Percentiles rank a stretch among this genome's conserved stretches.
Conservation (phyloP, 2,888 invertebrate species). For the Orthonychiurus folsomi region DNA sequence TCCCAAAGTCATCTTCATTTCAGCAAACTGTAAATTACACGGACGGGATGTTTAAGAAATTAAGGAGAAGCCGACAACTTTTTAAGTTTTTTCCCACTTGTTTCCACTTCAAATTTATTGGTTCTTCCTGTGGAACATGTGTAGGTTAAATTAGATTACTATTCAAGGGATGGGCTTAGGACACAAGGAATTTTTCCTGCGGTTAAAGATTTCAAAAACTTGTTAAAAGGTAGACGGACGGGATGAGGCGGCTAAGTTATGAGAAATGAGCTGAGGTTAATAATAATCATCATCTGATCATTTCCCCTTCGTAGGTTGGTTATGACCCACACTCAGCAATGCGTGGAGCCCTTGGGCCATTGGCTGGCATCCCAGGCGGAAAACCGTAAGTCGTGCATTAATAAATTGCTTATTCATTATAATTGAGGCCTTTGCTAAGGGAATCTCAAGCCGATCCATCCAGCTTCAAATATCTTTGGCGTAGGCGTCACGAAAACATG, state of each 20-base stretch:
- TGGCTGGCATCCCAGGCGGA: slow-evolving; percentile 48
- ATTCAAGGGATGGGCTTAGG: not conserved
- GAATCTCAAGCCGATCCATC: not conserved
- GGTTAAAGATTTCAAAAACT: not conserved
- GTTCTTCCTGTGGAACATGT: not conserved
- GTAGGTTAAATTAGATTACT: not conserved
- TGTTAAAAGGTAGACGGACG: not conserved
- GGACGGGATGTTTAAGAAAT: not conserved
- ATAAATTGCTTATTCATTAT: slow-evolving; percentile 16
- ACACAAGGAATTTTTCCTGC: no score
- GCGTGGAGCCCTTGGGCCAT: slow-evolving; percentile 56
- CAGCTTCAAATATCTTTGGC: not conserved
- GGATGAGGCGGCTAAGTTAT: not conserved
- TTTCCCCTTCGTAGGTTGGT: slow-evolving; percentile 47
- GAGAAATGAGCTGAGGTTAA: slow-evolving; percentile 7
- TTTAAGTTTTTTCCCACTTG: no score
- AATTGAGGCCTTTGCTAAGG: slow-evolving; percentile 4
- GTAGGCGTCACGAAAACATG: not conserved
- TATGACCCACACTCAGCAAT: slow-evolving; percentile 60
- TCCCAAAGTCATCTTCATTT: not conserved
- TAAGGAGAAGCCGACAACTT: not conserved
- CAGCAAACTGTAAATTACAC: not conserved
- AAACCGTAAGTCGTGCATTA: slow-evolving; percentile 63
- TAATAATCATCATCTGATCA: slow-evolving; percentile 10
- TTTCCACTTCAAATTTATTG: not conserved